These are phyloP conservation scores for Hypsopygia costalis DNA, from an alignment of 2,888 invertebrate genomes.

Conservation along the genomic window DNA sequence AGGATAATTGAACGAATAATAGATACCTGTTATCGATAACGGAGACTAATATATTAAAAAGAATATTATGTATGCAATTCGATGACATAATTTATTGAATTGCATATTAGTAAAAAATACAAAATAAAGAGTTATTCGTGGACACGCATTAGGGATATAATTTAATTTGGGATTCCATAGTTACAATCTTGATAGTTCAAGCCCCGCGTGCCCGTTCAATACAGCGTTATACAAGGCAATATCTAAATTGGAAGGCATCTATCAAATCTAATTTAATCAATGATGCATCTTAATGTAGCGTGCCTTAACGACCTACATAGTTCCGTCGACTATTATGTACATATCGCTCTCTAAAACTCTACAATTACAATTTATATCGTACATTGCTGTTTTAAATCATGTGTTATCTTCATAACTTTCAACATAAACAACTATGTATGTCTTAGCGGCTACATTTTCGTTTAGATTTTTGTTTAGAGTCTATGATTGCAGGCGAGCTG, in stretches of 20 bases:
- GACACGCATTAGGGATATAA: too few relatives aligned
- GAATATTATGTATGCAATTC: too few relatives aligned
- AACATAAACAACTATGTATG: neutral
- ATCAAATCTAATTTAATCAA: conserved; percentile 1
- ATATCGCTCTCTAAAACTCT: neutral
- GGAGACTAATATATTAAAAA: too few relatives aligned
- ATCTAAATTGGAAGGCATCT: neutral
- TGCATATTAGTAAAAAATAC: too few relatives aligned
- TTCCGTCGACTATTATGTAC: conserved; percentile 27
- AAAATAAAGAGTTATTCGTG: too few relatives aligned
- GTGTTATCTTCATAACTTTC: neutral
- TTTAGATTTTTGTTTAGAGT: neutral
- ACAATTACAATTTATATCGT: neutral
- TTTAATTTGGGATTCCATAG: too few relatives aligned
- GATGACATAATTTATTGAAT: too few relatives aligned
- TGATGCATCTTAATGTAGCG: neutral
- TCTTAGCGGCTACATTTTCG: neutral
- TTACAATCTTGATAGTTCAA: too few relatives aligned
- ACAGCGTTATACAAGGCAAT: too few relatives aligned
- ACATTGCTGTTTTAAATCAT: neutral
- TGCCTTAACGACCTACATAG: conserved; percentile 24
- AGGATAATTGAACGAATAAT: too few relatives aligned
- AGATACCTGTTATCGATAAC: too few relatives aligned
- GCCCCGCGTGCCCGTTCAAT: too few relatives aligned
- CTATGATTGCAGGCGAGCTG: conserved; percentile 35